Base-by-base conservation (phyloP, 2,113 vertebrate genomes). In the Channa maculata region DNA sequence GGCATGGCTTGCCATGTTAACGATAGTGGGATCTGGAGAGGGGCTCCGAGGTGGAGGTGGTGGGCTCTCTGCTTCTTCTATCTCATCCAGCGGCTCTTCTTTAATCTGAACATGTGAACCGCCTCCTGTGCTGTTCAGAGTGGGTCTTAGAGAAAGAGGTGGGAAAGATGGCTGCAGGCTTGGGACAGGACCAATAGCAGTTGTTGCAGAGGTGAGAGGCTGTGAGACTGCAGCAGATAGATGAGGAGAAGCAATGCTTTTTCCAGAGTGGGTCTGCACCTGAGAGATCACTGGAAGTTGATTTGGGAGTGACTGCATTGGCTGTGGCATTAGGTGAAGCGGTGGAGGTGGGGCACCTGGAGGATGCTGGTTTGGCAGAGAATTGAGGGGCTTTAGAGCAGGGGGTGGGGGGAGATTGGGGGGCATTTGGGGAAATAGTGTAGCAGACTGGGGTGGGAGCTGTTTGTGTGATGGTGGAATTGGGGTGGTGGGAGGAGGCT, bases 241-340 rank as follows among this genome's bases (percentile, higher is more conserved):
- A n/a, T 91, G 90, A 4, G 96, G 65, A 0, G 94, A 85, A 57
- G 94, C 92, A 11, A 75, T 39, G 59, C 90, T 64, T 36, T 95
- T 92, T 0, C 94, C 94, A 9, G 94, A 91, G 45, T 96, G 94
- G 86, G 83, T 94, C 92, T 95, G 97, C 81, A 93, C 95, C 88
- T 97, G 97, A 12, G 96, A 95, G 76, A 97, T 94, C n/a, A 96
- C 93, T 0, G 98, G 96, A 38, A 95, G 95, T 59, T 97, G 97
- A 37, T 95, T 91, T 0, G 95, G 91, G 1, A 95, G 94, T 0
- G 95, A 88, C 84, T 95, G 96, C 75, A 95, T 85, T 0, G 95
- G 95, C 81, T 98, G 97, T 1, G 96, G 96, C 97, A 99, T 98
- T 80, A 99, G 95, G 92, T 99, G 98, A 69, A 98, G 85, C 11